Evolutionary conservation across 2,113 vertebrate genomes (phyloP), one percentile per base, ranked within the genome.

Genomic region (Cebidichthys violaceus): DNA sequence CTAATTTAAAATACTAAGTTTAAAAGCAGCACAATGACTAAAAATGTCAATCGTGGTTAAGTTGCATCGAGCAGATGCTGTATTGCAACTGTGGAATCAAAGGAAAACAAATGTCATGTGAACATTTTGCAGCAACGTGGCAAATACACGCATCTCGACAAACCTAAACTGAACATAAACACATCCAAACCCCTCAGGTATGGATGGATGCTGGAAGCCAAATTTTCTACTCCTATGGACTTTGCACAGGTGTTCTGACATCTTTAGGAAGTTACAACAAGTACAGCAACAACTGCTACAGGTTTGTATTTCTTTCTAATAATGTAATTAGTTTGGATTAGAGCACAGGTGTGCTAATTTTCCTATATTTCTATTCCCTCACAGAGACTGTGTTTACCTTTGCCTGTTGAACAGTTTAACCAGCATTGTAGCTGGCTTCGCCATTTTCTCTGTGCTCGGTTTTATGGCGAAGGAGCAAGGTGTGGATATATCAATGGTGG

Each of bases 331-430:
- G 18, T 35, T 72, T 41, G 11, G 1, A 50, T 77, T 5, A 45
- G 18, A 70, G 20, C 57, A 7, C 8, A 9, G 22, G 11, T 68
- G 68, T 50, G 50, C 11, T 70, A 15, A 75, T 9, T 14, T 47
- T 68, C 57, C 1, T 7, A 37, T 60, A 0, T 86, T 76, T 81
- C 20, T 5, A 39, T 77, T 55, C 10, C 27, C 54, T 27, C 72
- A 62, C 90, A 99, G 98, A 93, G 97, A 98, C 86, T 96, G 95
- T 88, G 79, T 97, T 29, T 95, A 95, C 70, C 95, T 99, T 64
- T 97, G 97, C 94, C 94, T 97, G 89, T 86, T 99, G 82, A 98
- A 99, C 92, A 98, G 97, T 41, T 90, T 95, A 78, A 99, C 97
- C 81, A 99, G 97, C 87, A 97, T 99, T 20, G 35, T 96, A 54